Base-by-base conservation (phyloP, 2,888 invertebrate genomes). In the Candidula unifasciata region DNA sequence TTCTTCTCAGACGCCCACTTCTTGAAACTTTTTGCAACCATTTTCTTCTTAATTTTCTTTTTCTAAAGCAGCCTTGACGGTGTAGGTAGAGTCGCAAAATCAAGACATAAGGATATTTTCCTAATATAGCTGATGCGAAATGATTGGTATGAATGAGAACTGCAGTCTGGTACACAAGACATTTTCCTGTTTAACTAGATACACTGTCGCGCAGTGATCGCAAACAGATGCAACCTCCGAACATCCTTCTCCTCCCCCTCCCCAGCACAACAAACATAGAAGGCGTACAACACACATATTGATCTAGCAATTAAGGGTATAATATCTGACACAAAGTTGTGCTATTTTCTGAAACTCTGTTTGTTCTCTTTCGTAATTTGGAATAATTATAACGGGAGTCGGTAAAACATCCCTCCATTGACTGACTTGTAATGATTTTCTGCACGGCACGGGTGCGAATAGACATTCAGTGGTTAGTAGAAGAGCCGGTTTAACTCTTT, bases 371-470 rank as follows among this genome's bases (percentile, higher is more conserved):
- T 27, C 74, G 74, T 74, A 74, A 74, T 74, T 74, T 54, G 30
- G 10, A 74, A 54, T 74, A 74, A 74, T 74, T 74, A 74, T 13
- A 74, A 54, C 21, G 13, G 44, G 44, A 54, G 74, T 18, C 30
- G 54, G 74, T 21, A 74, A 74, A 54, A 54, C 54, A 30, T 13
- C 54, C 30, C 74, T 21, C 54, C 74, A 74, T 74, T 74, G 74
- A 74, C 54, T 74, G 74, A 74, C 74, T 74, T 74, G 27, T 54
- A 74, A 74, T 30, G 74, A 74, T 74, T 74, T 74, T 74, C 27
- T 2, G 8, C 52, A 27, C 0, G 54, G 74, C 74, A 16, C 1
- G 30, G 54, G 30, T 5, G 18, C 16, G n/a, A 18, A 30, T 30
- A 54, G 54, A 21, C 30, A 54, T 30, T 74, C 30, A 18, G 21